phyloP scores from a whole-genome alignment of 2,113 vertebrate species.

The Hassar affinis region DNA sequence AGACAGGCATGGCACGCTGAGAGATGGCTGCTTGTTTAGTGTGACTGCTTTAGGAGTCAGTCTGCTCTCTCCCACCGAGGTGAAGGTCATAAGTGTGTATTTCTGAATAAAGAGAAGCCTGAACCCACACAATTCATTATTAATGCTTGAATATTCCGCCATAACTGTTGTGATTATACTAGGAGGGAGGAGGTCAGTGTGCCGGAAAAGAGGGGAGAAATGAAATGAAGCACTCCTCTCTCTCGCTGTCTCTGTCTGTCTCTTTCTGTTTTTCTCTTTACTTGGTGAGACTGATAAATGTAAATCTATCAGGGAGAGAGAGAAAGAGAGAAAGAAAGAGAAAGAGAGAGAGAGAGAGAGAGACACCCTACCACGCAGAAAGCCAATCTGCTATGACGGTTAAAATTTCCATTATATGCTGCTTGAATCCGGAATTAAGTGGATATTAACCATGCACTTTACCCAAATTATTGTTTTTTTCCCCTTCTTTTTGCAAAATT shows the following conservation, averaged over 20 bases:
- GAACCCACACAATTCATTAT: conserved; percentile 86
- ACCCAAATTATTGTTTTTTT: conserved; percentile 65
- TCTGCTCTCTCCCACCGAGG: conserved; percentile 36
- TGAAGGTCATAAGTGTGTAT: conserved; percentile 62
- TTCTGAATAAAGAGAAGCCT: conserved; percentile 66
- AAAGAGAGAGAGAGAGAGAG: conserved; percentile 72
- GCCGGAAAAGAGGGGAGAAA: conserved; percentile 84
- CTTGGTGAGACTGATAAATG: conserved; percentile 82
- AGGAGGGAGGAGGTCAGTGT: conserved; percentile 89
- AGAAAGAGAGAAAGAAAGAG: conserved; percentile 74
- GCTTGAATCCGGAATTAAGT: conserved; percentile 78
- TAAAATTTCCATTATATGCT: conserved; percentile 86
- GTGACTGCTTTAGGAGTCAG: conserved; percentile 34
- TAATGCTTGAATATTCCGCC: conserved; percentile 92
- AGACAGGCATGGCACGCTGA: conserved; percentile 23
- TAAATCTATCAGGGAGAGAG: conserved; percentile 83
- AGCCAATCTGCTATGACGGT: conserved; percentile 96
- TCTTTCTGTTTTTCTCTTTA: conserved; percentile 66
- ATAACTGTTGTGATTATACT: conserved; percentile 93
- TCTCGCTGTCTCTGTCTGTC: conserved; percentile 80
- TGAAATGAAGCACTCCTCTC: conserved; percentile 87
- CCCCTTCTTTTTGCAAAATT: conserved; percentile 51
- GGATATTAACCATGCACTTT: conserved; percentile 67
- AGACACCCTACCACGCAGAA: conserved; percentile 66
- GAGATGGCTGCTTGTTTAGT: conserved; percentile 37